phyloP scores from a whole-genome alignment of 2,113 vertebrate species.

The Tragelaphus buxtoni region DNA sequence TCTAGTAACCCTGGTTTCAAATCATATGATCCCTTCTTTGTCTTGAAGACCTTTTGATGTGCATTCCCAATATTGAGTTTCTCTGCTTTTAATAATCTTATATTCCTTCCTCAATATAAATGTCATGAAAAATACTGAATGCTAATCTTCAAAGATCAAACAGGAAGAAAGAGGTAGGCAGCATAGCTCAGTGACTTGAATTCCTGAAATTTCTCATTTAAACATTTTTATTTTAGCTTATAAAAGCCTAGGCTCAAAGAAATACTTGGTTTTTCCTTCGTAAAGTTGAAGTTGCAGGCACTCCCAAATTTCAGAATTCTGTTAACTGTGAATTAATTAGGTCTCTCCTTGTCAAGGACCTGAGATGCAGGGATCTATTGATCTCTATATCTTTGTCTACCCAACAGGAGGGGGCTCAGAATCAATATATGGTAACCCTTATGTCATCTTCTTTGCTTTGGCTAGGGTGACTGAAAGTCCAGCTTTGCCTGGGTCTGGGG shows the following conservation, averaged over 20 bases:
- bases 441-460: not conserved
- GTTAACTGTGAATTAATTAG: not conserved
- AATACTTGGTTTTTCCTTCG: not conserved
- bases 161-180: slow-evolving; percentile 66
- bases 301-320: not conserved
- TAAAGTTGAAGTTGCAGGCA: not conserved
- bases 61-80: slow-evolving; percentile 68
- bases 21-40: slow-evolving; percentile 77
- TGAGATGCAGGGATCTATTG: not conserved
- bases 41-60: slow-evolving; percentile 79
- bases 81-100: slow-evolving; percentile 81
- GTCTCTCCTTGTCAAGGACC: not conserved
- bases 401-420: not conserved
- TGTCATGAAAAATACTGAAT: slow-evolving; percentile 71
- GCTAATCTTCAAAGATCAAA: slow-evolving; percentile 75
- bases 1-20: slow-evolving; percentile 72
- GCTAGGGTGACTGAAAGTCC: not conserved
- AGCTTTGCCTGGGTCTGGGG: not conserved
- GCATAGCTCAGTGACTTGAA: slow-evolving; percentile 23
- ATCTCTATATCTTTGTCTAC: not conserved
- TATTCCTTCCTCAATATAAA: slow-evolving; percentile 79
- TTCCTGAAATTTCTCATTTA: slow-evolving; percentile 64
- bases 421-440: not conserved
- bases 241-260: slow-evolving; percentile 1
- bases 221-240: slow-evolving; percentile 30